Evolutionary conservation across 2,888 invertebrate species (phyloP).

Genomic region (Athrips mouffetella): DNA sequence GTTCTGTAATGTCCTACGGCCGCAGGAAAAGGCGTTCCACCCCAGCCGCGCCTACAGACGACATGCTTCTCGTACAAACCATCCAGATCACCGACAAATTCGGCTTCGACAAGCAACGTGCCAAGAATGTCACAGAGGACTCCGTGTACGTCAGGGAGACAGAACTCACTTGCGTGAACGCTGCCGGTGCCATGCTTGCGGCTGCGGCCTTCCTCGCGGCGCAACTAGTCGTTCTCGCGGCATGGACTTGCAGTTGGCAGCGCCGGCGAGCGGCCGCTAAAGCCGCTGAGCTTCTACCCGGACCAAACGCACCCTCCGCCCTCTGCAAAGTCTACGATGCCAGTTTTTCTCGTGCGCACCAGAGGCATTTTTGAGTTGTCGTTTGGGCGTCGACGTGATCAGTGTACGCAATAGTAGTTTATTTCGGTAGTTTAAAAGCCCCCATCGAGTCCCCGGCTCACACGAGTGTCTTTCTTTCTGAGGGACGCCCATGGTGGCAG

Average conservation of each 20-base stretch:
- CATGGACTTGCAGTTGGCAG: constrained; percentile 94
- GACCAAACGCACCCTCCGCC: constrained; percentile 75
- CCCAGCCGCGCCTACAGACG: constrained; percentile 80
- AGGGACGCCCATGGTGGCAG: constrained; percentile 42
- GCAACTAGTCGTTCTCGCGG: constrained; percentile 91
- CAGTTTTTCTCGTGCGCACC: constrained; percentile 87
- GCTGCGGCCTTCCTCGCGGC: constrained; percentile 91
- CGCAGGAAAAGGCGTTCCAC: constrained; percentile 86
- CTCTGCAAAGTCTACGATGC: constrained; percentile 93
- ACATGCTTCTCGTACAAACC: constrained; percentile 91
- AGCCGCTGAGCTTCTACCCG: constrained; percentile 83
- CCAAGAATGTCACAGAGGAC: constrained; percentile 82
- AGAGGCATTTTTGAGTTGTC: constrained; percentile 71
- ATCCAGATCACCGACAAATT: constrained; percentile 96
- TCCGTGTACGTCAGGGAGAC: constrained; percentile 84
- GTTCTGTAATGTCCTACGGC: constrained; percentile 90
- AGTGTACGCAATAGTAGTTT: constrained; percentile 75
- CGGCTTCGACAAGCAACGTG: constrained; percentile 86
- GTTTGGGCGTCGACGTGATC: constrained; percentile 61
- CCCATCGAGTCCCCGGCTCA: constrained; percentile 64
- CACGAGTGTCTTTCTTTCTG: constrained; percentile 41
- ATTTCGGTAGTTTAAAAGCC: constrained; percentile 68
- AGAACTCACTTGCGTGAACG: constrained; percentile 83
- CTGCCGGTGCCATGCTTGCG: constrained; percentile 89
- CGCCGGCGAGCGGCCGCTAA: constrained; percentile 83